These are phyloP conservation scores for Theretra japonica DNA, from an alignment of 2,888 invertebrate genomes.

Conservation along the genomic window DNA sequence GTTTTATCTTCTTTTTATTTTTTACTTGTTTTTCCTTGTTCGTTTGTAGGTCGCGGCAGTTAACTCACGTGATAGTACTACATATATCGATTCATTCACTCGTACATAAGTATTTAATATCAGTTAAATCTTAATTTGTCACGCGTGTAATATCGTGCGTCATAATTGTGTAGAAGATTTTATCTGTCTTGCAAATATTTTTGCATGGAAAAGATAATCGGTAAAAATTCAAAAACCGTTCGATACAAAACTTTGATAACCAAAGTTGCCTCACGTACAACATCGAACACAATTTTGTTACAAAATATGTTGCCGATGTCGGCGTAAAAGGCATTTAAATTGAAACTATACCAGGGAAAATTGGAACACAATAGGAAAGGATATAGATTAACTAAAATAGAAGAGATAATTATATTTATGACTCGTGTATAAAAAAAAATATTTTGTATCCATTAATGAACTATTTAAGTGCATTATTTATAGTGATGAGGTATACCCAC, in stretches of 20 bases:
- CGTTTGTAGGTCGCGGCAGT: background rate
- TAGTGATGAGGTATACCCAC: background rate
- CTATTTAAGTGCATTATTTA: background rate
- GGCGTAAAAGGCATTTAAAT: too few species aligned
- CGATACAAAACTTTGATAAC: too few species aligned
- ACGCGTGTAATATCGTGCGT: background rate
- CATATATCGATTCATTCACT: background rate
- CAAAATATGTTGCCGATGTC: too few species aligned
- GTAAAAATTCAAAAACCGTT: too few species aligned
- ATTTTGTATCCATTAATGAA: background rate
- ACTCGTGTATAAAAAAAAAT: background rate
- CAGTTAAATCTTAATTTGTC: background rate
- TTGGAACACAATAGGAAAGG: too few species aligned
- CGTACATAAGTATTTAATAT: background rate
- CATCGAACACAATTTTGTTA: too few species aligned
- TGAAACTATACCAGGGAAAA: too few species aligned
- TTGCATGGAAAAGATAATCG: too few species aligned
- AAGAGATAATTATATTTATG: too few species aligned
- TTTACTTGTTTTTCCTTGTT: background rate
- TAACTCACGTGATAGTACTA: background rate
- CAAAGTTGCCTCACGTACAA: too few species aligned
- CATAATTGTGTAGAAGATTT: background rate
- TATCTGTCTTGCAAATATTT: too few species aligned
- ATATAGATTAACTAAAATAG: too few species aligned
- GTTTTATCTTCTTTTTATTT: constrained; percentile 2